Conservation (phyloP, 2,888 invertebrate species). For the Cylindroiulus punctatus region DNA sequence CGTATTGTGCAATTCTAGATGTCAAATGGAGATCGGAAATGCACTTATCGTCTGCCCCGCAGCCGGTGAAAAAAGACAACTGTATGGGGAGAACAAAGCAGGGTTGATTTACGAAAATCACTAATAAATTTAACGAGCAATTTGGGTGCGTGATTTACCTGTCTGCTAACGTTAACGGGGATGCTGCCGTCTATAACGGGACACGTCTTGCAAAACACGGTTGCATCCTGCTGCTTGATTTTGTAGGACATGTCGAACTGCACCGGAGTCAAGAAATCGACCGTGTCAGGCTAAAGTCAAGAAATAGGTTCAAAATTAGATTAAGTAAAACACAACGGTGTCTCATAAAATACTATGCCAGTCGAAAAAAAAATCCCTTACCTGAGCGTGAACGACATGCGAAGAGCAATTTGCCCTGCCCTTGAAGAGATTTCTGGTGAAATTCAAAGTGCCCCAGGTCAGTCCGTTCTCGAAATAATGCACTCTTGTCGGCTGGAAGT, state of each 20-base stretch:
- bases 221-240: conserved; percentile 6
- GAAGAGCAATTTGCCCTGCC: conserved; percentile 24
- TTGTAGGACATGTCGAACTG: conserved; percentile 51
- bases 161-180: conserved; percentile 44
- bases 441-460: conserved; percentile 6
- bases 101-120: background rate
- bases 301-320: background rate
- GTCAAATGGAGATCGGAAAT: conserved; percentile 55
- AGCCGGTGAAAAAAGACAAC: conserved; percentile 54
- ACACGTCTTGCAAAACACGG: conserved; percentile 60
- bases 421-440: background rate
- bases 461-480: conserved; percentile 36
- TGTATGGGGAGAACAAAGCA: background rate
- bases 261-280: conserved; percentile 56
- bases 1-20: conserved; percentile 39
- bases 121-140: background rate
- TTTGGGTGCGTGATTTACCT: background rate
- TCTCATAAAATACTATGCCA: no score
- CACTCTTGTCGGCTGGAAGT: conserved; percentile 40
- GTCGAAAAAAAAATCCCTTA: background rate
- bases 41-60: conserved; percentile 56
- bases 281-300: conserved; percentile 16
- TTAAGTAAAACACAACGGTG: no score
- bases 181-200: conserved; percentile 58
- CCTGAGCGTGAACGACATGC: conserved; percentile 5